Evolutionary conservation across 2,797 vertebrate genomes (phyloP).

Genomic region (Morelia viridis): DNA sequence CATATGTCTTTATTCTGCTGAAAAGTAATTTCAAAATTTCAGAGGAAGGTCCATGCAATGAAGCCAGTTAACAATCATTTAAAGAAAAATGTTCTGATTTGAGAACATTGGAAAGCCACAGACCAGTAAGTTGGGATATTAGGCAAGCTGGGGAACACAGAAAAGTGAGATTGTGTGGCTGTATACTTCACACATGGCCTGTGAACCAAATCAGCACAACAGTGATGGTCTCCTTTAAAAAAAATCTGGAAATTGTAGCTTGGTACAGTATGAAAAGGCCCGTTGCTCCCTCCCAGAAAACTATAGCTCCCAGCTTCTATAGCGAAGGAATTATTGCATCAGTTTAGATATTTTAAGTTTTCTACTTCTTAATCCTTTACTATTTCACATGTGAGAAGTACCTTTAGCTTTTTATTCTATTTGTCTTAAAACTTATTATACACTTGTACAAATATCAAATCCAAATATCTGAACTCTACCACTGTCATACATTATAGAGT

Average conservation of each 20-base stretch:
- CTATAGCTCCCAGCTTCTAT: too few relatives aligned
- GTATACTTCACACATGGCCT: background rate
- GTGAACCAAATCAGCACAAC: background rate
- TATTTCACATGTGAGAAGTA: background rate
- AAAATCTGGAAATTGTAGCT: background rate
- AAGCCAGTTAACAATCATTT: background rate
- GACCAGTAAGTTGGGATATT: background rate
- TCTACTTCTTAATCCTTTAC: slow-evolving; percentile 6
- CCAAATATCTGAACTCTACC: background rate
- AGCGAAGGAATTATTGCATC: background rate
- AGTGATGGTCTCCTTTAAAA: background rate
- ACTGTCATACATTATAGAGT: background rate
- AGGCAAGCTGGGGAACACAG: background rate
- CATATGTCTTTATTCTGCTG: background rate
- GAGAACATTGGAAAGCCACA: background rate
- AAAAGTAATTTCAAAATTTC: background rate
- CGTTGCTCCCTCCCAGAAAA: background rate
- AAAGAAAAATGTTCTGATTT: background rate
- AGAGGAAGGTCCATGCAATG: background rate
- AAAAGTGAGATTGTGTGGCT: background rate
- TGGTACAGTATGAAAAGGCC: background rate
- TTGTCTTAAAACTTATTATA: background rate
- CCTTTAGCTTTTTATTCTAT: background rate
- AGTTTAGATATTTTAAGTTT: background rate
- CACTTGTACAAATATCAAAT: slow-evolving; percentile 29